Base-by-base conservation (phyloP, 2,113 vertebrate genomes). In the Cynoglossus semilaevis region DNA sequence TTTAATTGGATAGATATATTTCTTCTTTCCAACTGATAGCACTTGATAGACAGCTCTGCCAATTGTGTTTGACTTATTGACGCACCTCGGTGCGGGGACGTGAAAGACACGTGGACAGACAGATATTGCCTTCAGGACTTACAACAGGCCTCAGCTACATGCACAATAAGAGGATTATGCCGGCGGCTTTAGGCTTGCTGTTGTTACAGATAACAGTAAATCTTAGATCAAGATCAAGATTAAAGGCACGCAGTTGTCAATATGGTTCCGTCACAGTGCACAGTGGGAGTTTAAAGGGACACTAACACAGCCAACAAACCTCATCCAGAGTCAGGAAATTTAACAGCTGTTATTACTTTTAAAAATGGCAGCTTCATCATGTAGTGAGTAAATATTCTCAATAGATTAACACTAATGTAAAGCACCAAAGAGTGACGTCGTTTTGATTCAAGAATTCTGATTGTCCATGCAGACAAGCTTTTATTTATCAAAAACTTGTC, bases 31-130 rank as follows among this genome's bases (percentile, higher is more conserved):
- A 73, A 76, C 71, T 75, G 74, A 72, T 69, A 44, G 57, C 3
- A 1, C 48, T 78, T 51, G 16, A 63, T 80, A 59, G 57, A 68
- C 60, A 37, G 1, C 42, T 35, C 8, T 12, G 62, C 51, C 61
- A 49, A 13, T 61, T 58, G 53, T 63, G 46, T 60, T 22, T 68
- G 73, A 65, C 58, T 68, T 76, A 83, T 76, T 57, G 76, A 83
- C 61, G 10, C 63, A 71, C 64, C 55, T 45, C 51, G 54, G 59
- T 55, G 35, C 68, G 5, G 59, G 51, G 61, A 52, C 68, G 13
- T 43, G 15, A 48, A 53, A 42, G 22, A 38, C 60, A 63, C 41
- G 0, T 35, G 36, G n/a, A 55, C 49, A 36, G 15, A 18, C 9
- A 38, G 17, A 41, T 36, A 14, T 14, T 5, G 29, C 49, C 52